Percentiles rank a stretch among this genome's conserved stretches.
Evolutionary conservation across 2,888 invertebrate genomes (phyloP).

Genomic region (Phytoseiulus persimilis): DNA sequence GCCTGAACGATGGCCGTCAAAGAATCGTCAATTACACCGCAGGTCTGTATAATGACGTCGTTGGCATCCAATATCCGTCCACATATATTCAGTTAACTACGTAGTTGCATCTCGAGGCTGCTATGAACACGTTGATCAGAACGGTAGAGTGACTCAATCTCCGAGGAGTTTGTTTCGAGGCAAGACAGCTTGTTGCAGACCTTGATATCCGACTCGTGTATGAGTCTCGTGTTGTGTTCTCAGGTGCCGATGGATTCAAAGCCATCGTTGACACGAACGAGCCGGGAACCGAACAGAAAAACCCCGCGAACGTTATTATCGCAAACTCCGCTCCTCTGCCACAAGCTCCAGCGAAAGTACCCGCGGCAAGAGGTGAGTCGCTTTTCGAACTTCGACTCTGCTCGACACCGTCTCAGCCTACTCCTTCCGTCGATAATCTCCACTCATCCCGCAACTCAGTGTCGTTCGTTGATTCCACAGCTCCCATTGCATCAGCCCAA

Average conservation of each 20-base stretch:
- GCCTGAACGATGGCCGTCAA: constrained; percentile 17
- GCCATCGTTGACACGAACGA: neutral
- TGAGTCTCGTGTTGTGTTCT: neutral
- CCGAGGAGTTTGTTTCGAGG: too few species aligned
- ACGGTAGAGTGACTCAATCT: too few species aligned
- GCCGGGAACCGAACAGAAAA: neutral
- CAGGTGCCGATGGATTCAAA: constrained; percentile 15
- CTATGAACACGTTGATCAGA: too few species aligned
- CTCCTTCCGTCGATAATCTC: too few species aligned
- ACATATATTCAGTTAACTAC: too few species aligned
- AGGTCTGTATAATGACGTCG: neutral
- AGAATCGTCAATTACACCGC: neutral
- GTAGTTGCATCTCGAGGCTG: too few species aligned
- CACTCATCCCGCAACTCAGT: too few species aligned
- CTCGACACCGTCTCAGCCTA: too few species aligned
- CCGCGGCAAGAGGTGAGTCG: neutral
- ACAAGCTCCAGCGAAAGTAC: neutral
- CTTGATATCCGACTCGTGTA: too few species aligned
- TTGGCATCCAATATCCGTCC: too few species aligned
- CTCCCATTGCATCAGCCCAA: neutral
- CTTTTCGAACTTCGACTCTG: too few species aligned
- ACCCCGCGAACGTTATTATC: constrained; percentile 7
- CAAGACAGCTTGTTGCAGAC: too few species aligned
- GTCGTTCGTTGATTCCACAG: neutral
- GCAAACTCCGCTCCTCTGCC: neutral